phyloP scores from a whole-genome alignment of 2,797 vertebrate species.

The Chrysocyon brachyurus region DNA sequence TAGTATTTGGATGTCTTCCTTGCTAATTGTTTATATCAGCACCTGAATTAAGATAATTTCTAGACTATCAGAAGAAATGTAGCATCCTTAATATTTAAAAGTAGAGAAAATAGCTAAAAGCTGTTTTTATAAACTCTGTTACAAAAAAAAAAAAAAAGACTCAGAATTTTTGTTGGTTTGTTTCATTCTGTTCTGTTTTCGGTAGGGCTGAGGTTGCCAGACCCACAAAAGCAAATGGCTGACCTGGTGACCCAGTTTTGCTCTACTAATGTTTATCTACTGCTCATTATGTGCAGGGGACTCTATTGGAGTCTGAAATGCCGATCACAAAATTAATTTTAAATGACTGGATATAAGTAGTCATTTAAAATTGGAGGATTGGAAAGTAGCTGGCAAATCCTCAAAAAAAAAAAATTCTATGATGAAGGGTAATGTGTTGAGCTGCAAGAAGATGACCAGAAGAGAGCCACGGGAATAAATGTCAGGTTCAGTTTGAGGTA shows the following conservation, averaged over 20 bases:
- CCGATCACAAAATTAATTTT: constrained; percentile 63
- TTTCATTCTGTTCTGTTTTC: background rate
- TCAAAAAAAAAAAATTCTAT: background rate
- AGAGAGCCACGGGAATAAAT: background rate
- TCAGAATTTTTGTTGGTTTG: background rate
- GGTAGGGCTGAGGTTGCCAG: background rate
- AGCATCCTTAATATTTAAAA: constrained; percentile 25
- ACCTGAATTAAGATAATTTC: background rate
- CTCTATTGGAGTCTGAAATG: constrained; percentile 31
- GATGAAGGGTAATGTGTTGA: constrained; percentile 33
- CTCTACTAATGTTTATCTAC: background rate
- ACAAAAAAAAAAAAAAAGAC: background rate
- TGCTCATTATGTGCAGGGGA: background rate
- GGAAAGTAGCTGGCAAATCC: constrained; percentile 2
- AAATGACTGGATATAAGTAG: constrained; percentile 46
- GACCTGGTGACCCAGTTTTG: background rate
- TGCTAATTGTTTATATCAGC: background rate
- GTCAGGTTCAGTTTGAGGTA: constrained; percentile 46
- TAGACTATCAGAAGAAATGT: background rate
- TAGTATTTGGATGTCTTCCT: background rate
- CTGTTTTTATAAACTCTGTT: background rate
- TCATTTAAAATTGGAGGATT: background rate
- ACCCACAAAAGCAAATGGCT: background rate
- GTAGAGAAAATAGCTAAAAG: background rate
- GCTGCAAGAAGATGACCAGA: constrained; percentile 31